Percentiles rank a stretch among this genome's conserved stretches.
phyloP scores from a whole-genome alignment of 1,140 invertebrate genomes.

The Coptotermes formosanus region DNA sequence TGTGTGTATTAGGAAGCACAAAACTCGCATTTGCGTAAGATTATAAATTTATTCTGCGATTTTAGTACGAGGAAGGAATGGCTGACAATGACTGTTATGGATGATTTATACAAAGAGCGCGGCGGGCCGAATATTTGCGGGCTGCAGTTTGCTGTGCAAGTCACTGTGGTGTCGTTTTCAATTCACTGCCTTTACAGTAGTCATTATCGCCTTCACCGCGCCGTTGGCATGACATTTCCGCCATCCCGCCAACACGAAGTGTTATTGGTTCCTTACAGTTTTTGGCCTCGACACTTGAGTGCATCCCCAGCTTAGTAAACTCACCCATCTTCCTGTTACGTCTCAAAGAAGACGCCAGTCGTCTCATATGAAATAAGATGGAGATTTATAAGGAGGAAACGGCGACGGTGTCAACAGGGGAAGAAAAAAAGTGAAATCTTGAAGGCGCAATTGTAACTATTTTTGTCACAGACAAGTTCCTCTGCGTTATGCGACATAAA shows the following conservation, averaged over 20 bases:
- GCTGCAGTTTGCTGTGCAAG: too few species aligned
- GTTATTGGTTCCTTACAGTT: background rate
- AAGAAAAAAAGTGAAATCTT: background rate
- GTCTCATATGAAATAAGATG: background rate
- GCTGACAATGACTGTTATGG: too few species aligned
- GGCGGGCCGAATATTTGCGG: too few species aligned
- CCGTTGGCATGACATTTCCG: too few species aligned
- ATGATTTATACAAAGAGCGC: too few species aligned
- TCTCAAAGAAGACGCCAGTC: background rate
- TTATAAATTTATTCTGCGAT: too few species aligned
- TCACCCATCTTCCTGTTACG: background rate
- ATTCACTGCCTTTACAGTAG: too few species aligned
- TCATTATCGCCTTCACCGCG: too few species aligned
- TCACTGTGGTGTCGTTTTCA: too few species aligned
- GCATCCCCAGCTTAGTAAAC: background rate
- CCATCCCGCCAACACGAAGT: background rate
- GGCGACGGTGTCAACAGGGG: background rate
- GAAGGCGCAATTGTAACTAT: background rate
- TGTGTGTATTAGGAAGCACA: too few species aligned
- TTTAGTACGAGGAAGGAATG: too few species aligned
- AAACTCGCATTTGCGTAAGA: too few species aligned
- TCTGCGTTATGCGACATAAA: background rate
- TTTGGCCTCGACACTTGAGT: background rate
- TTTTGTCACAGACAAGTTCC: background rate
- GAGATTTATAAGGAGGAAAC: background rate